These are phyloP conservation scores for Peribatodes rhomboidaria DNA, from an alignment of 2,888 invertebrate species.

Conservation along the genomic window DNA sequence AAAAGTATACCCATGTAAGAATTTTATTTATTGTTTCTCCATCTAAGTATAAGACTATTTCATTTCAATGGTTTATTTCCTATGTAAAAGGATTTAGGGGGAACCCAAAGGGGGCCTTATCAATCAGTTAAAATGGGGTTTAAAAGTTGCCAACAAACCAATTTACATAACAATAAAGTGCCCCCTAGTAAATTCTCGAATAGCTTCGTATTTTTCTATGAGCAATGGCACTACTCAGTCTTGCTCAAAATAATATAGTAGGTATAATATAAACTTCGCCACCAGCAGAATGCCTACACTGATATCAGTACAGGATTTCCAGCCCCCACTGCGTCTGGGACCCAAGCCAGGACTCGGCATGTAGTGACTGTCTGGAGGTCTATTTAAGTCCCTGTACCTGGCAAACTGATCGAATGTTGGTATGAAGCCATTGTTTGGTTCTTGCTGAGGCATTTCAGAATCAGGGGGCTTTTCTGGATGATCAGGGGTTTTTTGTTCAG, in stretches of 20 bases:
- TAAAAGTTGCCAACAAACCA: too few species aligned
- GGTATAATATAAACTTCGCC: not conserved
- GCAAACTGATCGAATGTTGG: conserved; percentile 63
- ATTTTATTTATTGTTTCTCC: conserved; percentile 33
- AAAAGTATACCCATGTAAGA: conserved; percentile 44
- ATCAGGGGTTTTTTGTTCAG: conserved; percentile 27
- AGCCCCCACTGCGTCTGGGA: conserved; percentile 26
- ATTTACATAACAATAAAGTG: too few species aligned
- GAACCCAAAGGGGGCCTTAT: too few species aligned
- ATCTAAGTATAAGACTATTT: too few species aligned
- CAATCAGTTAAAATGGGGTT: too few species aligned
- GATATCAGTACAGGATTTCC: conserved; percentile 23
- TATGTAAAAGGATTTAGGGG: too few species aligned
- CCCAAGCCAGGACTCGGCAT: conserved; percentile 50
- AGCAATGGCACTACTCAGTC: not conserved
- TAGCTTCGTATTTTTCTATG: too few species aligned
- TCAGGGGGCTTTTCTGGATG: conserved; percentile 32
- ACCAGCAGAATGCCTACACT: conserved; percentile 6
- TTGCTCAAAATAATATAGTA: not conserved
- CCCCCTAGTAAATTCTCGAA: too few species aligned
- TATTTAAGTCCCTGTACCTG: conserved; percentile 56
- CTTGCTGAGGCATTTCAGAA: conserved; percentile 39
- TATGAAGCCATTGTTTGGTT: too few species aligned
- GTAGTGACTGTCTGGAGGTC: conserved; percentile 66
- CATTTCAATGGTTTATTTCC: too few species aligned